Base-by-base conservation (phyloP, 2,888 invertebrate genomes). In the Argyresthia goedartella region DNA sequence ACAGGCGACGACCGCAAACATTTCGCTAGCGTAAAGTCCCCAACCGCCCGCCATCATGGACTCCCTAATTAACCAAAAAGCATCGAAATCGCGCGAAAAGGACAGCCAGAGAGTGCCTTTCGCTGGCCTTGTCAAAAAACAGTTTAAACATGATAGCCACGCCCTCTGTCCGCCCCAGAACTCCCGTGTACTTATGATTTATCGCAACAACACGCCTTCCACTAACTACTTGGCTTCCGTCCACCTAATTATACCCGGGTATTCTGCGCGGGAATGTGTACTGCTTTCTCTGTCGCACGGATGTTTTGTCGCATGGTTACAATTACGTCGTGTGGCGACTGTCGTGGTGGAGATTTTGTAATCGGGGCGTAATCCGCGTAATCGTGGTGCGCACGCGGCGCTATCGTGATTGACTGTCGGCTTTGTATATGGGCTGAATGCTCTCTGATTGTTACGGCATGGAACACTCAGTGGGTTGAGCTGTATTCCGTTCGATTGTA, bases 121-220 rank as follows among this genome's bases (percentile, higher is more conserved):
- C 71, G 77, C 78, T 84, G 85, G 85, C 72, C 74, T 73, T 66
- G 60, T 81, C 81, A 84, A 85, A 85, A 85, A 85, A 85, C 81
- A 76, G 81, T 84, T 85, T 84, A 84, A 84, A 84, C 84, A 81
- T 76, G 78, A 69, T 84, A 74, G 85, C 85, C 65, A 82, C 85
- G 79, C 85, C 85, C 75, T 73, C 73, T 63, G 69, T 72, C 76
- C 82, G 84, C 81, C 84, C 82, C 11, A 1, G 46, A 11, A 33
- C 46, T n/a, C 25, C 10, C 8, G 16, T 25, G 25, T 39, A 25
- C 15, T 81, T 85, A 85, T 85, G 85, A 85, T 85, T 84, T 85
- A 85, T 85, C 78, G 76, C 72, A 73, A 73, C 75, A 82, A 81
- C 84, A 82, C 80, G 81, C 81, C 84, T 41, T 66, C 63, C 73